Evolutionary conservation across 2,888 invertebrate species (phyloP).

Genomic region (Darwinula stevensoni): DNA sequence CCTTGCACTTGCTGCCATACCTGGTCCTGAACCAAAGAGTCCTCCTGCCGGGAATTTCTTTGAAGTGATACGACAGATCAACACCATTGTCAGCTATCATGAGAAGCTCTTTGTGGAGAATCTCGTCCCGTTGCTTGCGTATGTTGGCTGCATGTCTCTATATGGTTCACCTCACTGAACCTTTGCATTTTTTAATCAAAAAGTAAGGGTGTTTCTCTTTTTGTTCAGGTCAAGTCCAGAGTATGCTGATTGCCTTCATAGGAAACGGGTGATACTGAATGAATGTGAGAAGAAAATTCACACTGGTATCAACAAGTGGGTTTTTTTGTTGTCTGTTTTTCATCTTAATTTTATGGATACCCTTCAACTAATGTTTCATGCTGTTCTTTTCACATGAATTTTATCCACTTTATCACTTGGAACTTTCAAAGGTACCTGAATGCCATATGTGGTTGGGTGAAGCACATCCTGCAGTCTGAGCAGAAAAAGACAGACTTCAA

Average conservation of each 20-base stretch:
- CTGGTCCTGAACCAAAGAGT: slow-evolving; percentile 37
- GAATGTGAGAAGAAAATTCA: slow-evolving; percentile 59
- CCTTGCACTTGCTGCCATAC: slow-evolving; percentile 33
- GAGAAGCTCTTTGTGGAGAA: slow-evolving; percentile 76
- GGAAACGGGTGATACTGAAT: slow-evolving; percentile 53
- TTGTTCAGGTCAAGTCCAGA: slow-evolving; percentile 44
- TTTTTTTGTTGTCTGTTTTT: too few species aligned
- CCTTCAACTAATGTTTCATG: slow-evolving; percentile 3
- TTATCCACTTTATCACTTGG: too few species aligned
- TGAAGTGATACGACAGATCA: slow-evolving; percentile 66
- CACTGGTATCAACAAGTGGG: slow-evolving; percentile 33
- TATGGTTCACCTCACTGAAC: too few species aligned
- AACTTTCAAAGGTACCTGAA: slow-evolving; percentile 42
- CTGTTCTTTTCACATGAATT: slow-evolving; percentile 3
- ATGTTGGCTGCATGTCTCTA: slow-evolving; percentile 16
- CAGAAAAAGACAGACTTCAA: slow-evolving; percentile 75
- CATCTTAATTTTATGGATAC: too few species aligned
- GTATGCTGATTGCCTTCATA: slow-evolving; percentile 59
- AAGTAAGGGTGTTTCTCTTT: slow-evolving; percentile 5
- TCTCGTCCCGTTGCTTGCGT: slow-evolving; percentile 60
- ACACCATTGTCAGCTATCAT: slow-evolving; percentile 67
- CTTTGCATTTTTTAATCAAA: too few species aligned
- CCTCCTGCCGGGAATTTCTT: slow-evolving; percentile 78
- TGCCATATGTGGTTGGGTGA: slow-evolving; percentile 70
- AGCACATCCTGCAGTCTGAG: slow-evolving; percentile 57